Conservation (phyloP, 2,797 vertebrate genomes). For the Sebastes alutus region DNA sequence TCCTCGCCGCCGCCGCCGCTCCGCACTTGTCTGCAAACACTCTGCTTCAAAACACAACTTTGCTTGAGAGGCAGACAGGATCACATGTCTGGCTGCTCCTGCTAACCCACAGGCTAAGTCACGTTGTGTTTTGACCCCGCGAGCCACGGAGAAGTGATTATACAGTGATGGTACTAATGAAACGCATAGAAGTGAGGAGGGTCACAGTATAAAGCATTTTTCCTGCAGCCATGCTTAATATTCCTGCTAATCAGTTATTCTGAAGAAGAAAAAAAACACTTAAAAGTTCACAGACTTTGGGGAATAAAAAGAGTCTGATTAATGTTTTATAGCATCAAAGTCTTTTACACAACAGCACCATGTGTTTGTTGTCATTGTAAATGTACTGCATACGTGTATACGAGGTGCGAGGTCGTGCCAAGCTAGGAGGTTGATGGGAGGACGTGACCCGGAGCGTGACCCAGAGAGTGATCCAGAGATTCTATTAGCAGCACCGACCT, state of each 20-base stretch:
- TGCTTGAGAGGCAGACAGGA: constrained; percentile 7
- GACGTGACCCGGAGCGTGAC: constrained; percentile 10
- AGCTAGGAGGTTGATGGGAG: background rate
- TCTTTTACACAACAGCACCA: background rate
- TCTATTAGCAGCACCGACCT: constrained; percentile 11
- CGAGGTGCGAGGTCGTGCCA: constrained; percentile 15
- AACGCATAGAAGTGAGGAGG: background rate
- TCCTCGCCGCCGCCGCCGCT: background rate
- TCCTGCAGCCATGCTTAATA: constrained; percentile 16
- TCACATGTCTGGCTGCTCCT: constrained; percentile 6
- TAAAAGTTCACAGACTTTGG: background rate
- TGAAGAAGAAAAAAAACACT: background rate
- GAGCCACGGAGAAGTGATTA: constrained; percentile 20
- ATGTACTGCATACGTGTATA: background rate
- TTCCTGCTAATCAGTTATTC: constrained; percentile 14
- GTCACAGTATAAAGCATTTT: background rate
- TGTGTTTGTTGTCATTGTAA: background rate
- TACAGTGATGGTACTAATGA: constrained; percentile 26
- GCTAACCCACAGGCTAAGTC: constrained; percentile 12
- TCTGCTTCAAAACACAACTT: background rate
- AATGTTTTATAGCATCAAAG: background rate
- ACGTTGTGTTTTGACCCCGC: background rate
- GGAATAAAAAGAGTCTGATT: background rate
- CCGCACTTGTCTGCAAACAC: constrained; percentile 19
- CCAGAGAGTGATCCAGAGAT: background rate